Evolutionary conservation across 1,140 invertebrate genomes (phyloP), one percentile per base, ranked within the genome.

Genomic region (Rhizoglyphus robini): DNA sequence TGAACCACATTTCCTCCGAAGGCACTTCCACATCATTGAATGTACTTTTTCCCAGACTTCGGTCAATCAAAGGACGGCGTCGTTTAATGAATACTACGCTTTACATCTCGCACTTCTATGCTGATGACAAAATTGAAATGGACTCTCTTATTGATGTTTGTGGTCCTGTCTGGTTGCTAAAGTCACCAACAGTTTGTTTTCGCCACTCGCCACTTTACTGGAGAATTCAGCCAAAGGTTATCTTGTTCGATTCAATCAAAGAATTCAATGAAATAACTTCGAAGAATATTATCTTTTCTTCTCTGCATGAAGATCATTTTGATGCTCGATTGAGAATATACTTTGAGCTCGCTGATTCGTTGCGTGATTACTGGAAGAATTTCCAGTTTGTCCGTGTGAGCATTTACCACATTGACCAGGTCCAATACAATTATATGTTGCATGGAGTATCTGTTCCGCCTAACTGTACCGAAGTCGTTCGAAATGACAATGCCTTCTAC

Each of bases 151-250:
- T 11, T 11, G 8, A 60, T 34, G 29, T 60, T n/a, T 60, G 58
- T 27, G 58, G 58, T 27, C 15, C 58, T 4, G 3, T 60, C 2
- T 23, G 13, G 13, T 5, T 60, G 25, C 58, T 20, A 3, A 1
- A 34, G 11, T 60, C 58, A 27, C 29, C 8, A 1, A 11, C 18
- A 8, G 8, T 54, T 15, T 60, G 27, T 46, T 60, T 60, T 32
- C 58, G 58, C 15, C 58, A 60, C 27, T 60, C 58, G n/a, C 2
- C 32, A n/a, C n/a, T 27, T 11, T 60, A 60, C 29, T 60, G 58
- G 58, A 29, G 29, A 20, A 20, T 60, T 13, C 8, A 34, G 38
- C 8, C 15, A 20, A 18, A 32, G 15, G 11, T 11, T 60, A 15
- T 13, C 29, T n/a, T n/a, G 2, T 2, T 15, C 27, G 15, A 34